Conservation (phyloP, 2,888 invertebrate species). For the Cephus pygmeus region DNA sequence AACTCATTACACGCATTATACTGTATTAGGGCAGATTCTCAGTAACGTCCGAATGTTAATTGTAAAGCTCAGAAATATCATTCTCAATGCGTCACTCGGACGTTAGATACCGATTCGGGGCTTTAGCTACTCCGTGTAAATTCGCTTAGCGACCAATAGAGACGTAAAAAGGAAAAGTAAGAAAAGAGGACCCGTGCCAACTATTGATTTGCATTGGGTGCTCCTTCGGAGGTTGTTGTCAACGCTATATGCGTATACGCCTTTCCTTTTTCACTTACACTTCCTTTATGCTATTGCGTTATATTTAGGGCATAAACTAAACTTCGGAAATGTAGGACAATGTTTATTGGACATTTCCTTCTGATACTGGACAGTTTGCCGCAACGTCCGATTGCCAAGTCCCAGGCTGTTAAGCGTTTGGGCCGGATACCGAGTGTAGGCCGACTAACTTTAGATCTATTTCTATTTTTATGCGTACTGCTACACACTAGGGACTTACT, state of each 20-base stretch:
- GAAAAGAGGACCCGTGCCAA: neutral
- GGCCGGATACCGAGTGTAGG: conserved; percentile 62
- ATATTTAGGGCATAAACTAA: neutral
- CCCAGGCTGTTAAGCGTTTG: conserved; percentile 55
- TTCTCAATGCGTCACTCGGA: neutral
- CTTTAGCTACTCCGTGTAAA: neutral
- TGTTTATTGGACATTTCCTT: neutral
- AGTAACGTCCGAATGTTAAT: neutral
- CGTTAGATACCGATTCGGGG: neutral
- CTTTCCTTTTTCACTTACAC: neutral
- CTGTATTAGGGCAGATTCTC: neutral
- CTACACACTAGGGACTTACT: conserved; percentile 20
- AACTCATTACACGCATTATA: neutral
- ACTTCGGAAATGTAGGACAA: neutral
- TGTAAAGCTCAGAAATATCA: neutral
- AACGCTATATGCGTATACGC: neutral
- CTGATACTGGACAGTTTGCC: neutral
- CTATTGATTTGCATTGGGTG: neutral
- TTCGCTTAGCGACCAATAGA: neutral
- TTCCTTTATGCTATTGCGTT: neutral
- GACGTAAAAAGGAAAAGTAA: neutral
- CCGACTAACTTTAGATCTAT: conserved; percentile 59
- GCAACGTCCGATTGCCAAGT: conserved; percentile 27
- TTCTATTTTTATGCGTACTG: conserved; percentile 54
- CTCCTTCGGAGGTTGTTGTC: neutral